Percentiles rank a stretch among this genome's conserved stretches.
Evolutionary conservation across 2,113 vertebrate species (phyloP).

Genomic region (Todiramphus saurophagus): DNA sequence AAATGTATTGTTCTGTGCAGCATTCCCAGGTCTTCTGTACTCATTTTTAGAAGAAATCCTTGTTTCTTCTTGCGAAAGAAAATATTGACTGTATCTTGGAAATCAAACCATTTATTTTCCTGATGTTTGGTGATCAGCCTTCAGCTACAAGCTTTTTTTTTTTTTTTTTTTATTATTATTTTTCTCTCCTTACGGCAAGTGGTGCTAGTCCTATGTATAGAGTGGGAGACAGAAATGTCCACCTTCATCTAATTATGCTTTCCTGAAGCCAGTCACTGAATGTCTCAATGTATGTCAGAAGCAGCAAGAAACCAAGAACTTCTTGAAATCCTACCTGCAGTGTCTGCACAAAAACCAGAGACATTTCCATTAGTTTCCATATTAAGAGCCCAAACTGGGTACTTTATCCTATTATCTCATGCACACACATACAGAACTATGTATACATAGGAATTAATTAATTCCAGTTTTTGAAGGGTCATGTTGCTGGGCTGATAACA

Average conservation of each 20-base stretch:
- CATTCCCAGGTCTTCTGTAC: constrained; percentile 25
- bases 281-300: neutral
- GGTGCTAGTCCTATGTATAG: fast-evolving
- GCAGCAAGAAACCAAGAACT: neutral
- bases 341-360: neutral
- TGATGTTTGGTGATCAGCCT: neutral
- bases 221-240: neutral
- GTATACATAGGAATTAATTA: neutral
- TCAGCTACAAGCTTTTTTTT: neutral
- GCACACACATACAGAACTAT: neutral
- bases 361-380: neutral
- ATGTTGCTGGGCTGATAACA: neutral
- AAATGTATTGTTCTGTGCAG: neutral
- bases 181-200: neutral
- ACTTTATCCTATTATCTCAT: neutral
- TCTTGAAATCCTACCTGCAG: neutral
- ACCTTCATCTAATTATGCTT: neutral
- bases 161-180: too few relatives aligned
- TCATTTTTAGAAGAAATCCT: neutral
- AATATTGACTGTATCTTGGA: neutral
- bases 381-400: neutral
- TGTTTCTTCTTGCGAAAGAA: neutral
- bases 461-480: neutral
- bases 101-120: neutral
- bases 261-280: neutral